These are phyloP conservation scores for Ovis canadensis DNA, from an alignment of 2,113 vertebrate species.

Conservation along the genomic window DNA sequence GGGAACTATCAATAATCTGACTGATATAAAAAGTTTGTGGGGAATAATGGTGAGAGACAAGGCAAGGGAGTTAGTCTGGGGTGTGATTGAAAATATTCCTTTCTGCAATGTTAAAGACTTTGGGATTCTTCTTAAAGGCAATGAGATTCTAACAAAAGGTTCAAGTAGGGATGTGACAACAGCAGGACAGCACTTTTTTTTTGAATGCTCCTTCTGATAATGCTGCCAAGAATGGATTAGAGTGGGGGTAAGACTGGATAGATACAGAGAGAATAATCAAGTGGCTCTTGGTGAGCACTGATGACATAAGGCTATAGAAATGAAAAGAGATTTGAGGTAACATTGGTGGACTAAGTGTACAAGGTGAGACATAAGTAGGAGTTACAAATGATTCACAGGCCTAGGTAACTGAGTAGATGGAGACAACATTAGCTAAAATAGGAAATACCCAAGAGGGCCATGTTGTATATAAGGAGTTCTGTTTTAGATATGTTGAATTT, in stretches of 20 bases:
- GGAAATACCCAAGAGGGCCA: background rate
- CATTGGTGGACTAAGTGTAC: background rate
- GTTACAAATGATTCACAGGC: background rate
- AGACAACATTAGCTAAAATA: background rate
- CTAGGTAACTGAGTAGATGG: background rate
- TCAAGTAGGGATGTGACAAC: background rate
- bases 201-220: background rate
- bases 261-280: background rate
- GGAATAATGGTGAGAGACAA: background rate
- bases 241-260: background rate
- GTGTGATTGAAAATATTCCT: background rate
- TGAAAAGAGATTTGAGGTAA: background rate
- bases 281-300: background rate
- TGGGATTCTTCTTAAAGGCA: background rate
- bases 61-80: background rate
- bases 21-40: background rate
- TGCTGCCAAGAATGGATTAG: background rate
- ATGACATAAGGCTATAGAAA: background rate
- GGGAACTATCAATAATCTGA: background rate
- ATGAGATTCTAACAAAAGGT: background rate
- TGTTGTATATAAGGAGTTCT: background rate
- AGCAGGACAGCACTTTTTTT: background rate
- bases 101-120: background rate
- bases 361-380: background rate
- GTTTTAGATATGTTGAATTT: background rate